Evolutionary conservation across 2,888 invertebrate species (phyloP).

Genomic region (Pristionchus exspectatus): DNA sequence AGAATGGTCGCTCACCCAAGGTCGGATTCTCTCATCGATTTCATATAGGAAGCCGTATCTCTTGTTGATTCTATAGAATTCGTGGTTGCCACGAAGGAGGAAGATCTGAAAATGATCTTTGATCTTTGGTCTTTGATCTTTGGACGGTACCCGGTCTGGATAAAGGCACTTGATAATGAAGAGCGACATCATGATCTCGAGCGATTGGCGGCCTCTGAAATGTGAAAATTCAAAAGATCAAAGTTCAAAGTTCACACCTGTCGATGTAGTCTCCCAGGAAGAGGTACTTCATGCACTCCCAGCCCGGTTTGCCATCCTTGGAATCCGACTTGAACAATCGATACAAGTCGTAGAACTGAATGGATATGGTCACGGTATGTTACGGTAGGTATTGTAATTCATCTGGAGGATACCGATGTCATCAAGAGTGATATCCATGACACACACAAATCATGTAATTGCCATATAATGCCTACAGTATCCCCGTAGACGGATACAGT

Average conservation of each 20-base stretch:
- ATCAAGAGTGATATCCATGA: no score
- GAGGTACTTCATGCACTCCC: background rate
- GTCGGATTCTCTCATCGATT: no score
- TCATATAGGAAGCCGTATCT: background rate
- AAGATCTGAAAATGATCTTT: background rate
- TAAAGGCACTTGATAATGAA: background rate
- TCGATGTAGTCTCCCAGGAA: background rate
- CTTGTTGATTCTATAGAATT: background rate
- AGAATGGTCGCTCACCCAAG: no score
- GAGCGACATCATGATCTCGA: background rate
- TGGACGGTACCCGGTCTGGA: background rate
- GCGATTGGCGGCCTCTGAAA: background rate
- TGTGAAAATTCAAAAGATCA: background rate
- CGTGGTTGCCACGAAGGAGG: background rate
- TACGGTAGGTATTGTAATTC: no score
- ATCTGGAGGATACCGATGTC: no score
- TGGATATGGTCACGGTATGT: no score
- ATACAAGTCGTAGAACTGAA: background rate
- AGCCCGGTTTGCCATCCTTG: background rate
- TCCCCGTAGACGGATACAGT: no score
- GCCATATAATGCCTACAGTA: no score
- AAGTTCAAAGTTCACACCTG: background rate
- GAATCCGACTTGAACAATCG: background rate
- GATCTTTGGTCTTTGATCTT: background rate
- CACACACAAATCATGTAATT: no score